A percentile compares a stretch with the other conserved stretches of the same genome.
Evolutionary conservation across 2,888 invertebrate species (phyloP).

Genomic region (Thalpophila matura): DNA sequence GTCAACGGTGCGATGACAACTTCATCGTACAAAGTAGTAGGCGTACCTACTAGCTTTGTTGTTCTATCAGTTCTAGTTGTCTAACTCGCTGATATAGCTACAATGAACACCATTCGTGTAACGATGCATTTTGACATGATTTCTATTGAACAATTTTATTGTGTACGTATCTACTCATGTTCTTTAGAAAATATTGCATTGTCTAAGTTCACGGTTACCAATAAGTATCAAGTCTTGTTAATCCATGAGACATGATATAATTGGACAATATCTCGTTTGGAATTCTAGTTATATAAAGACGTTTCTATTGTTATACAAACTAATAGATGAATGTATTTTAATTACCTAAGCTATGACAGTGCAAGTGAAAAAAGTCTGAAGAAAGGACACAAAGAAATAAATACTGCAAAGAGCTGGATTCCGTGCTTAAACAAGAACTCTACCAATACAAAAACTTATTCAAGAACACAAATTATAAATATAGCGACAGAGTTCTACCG

Average conservation of each 20-base stretch:
- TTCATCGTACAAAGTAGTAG: conserved; percentile 43
- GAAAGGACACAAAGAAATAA: too few relatives aligned
- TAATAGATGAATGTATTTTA: not conserved
- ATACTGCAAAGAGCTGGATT: too few relatives aligned
- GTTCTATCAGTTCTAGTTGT: conserved; percentile 45
- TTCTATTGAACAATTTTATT: conserved; percentile 51
- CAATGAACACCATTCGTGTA: conserved; percentile 33
- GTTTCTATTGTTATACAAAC: conserved; percentile 11
- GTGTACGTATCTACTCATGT: conserved; percentile 18
- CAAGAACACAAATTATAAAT: too few relatives aligned
- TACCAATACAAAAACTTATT: too few relatives aligned
- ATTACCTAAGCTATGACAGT: not conserved
- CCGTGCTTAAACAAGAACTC: too few relatives aligned
- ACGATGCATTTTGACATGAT: conserved; percentile 46
- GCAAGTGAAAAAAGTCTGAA: not conserved
- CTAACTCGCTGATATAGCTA: conserved; percentile 28
- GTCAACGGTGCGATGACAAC: conserved; percentile 53
- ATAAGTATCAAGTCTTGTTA: conserved; percentile 21
- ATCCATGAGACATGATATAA: conserved; percentile 11
- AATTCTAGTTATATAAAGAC: conserved; percentile 8
- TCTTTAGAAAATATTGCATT: conserved; percentile 41
- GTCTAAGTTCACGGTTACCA: conserved; percentile 40
- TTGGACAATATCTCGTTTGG: conserved; percentile 19
- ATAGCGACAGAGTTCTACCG: too few relatives aligned
- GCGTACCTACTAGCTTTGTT: conserved; percentile 32